These are phyloP conservation scores for Passer montanus DNA, from an alignment of 2,113 vertebrate species.

Conservation along the genomic window DNA sequence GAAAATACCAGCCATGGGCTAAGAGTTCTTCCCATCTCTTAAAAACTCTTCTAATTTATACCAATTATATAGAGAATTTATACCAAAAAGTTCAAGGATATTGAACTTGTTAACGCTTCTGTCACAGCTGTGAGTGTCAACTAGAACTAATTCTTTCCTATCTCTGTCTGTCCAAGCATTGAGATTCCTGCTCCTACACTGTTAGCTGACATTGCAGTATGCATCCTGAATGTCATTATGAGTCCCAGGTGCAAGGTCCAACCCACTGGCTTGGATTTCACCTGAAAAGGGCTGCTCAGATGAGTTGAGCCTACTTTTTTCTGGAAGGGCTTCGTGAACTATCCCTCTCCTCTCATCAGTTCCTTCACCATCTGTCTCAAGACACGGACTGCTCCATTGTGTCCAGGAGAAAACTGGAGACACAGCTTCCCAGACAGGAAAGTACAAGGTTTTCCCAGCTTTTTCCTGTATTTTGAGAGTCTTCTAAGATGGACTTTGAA, in stretches of 20 bases:
- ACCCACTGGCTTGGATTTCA: not conserved
- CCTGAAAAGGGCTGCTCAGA: not conserved
- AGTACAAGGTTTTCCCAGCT: not conserved
- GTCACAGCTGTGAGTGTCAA: not conserved
- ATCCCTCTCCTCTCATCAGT: not conserved
- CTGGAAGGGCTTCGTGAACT: not conserved
- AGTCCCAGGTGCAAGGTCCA: not conserved
- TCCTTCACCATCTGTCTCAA: not conserved
- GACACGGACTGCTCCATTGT: fast-evolving
- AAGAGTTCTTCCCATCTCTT: not conserved
- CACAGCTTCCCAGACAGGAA: not conserved
- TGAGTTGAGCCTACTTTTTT: not conserved
- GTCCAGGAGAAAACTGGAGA: not conserved
- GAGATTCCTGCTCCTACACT: not conserved
- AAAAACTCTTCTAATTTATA: not conserved
- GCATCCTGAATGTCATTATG: not conserved
- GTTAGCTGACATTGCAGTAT: not conserved
- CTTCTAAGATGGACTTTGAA: not conserved
- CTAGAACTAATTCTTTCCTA: not conserved
- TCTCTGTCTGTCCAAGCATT: not conserved
- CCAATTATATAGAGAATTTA: not conserved
- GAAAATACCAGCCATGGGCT: not conserved
- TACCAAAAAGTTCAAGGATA: not conserved
- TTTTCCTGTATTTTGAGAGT: not conserved
- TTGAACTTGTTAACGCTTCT: not conserved